These are phyloP conservation scores for Cosmia trapezina DNA, from an alignment of 2,888 invertebrate species.

Conservation along the genomic window DNA sequence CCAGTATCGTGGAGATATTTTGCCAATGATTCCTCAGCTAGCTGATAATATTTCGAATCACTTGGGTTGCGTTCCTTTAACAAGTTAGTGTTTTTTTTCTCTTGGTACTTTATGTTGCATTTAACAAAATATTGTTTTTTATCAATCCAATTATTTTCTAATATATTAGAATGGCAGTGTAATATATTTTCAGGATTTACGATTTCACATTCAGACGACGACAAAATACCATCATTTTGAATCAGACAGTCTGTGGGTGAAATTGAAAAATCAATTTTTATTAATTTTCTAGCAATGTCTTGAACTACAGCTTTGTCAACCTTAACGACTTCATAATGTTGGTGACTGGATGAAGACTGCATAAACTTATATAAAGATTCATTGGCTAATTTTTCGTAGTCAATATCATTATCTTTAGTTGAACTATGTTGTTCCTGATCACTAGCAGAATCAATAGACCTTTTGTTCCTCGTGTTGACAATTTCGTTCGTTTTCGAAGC, in stretches of 20 bases:
- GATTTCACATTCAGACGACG: conserved; percentile 40
- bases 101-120: conserved; percentile 56
- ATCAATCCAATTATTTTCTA: conserved; percentile 87
- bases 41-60: conserved; percentile 41
- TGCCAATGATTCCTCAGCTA: conserved; percentile 53
- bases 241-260: conserved; percentile 83
- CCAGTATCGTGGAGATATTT: conserved; percentile 47
- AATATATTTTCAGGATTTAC: conserved; percentile 40
- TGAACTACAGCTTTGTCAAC: conserved; percentile 81
- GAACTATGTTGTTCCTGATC: conserved; percentile 52
- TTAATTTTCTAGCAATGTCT: conserved; percentile 86
- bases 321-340: conserved; percentile 70
- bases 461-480: conserved; percentile 59
- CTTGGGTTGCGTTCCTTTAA: conserved; percentile 30
- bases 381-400: conserved; percentile 67
- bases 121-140: conserved; percentile 63
- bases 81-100: conserved; percentile 53
- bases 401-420: conserved; percentile 44
- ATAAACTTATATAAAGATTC: conserved; percentile 69
- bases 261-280: conserved; percentile 89
- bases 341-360: conserved; percentile 57
- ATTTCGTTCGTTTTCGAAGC: conserved; percentile 36
- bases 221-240: conserved; percentile 31
- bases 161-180: conserved; percentile 70
- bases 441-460: conserved; percentile 56